Evolutionary conservation across 2,113 vertebrate genomes (phyloP).

Genomic region (Echinops telfairi): DNA sequence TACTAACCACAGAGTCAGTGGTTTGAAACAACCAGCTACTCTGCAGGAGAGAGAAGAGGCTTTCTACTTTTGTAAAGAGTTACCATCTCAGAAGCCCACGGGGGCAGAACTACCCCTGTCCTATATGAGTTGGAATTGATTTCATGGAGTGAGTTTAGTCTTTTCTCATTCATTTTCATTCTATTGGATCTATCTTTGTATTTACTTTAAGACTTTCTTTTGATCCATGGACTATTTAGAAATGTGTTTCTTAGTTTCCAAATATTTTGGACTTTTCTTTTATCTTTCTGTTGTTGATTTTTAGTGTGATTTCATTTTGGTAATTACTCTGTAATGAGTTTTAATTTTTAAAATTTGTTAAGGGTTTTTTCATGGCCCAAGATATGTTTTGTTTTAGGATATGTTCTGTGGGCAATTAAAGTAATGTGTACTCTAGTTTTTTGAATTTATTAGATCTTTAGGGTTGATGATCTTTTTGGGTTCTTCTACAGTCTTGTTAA

Average conservation of each 20-base stretch:
- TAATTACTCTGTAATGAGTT: neutral
- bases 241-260: neutral
- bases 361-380: neutral
- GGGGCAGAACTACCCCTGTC: too few species aligned
- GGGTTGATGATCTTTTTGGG: neutral
- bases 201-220: neutral
- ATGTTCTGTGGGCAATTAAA: neutral
- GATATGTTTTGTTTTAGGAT: neutral
- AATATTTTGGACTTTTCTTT: neutral
- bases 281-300: neutral
- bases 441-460: neutral
- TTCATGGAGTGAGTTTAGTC: too few species aligned
- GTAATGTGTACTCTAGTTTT: neutral
- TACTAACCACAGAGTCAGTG: too few species aligned
- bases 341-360: neutral
- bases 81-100: too few species aligned
- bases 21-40: too few species aligned
- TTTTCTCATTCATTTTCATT: slow-evolving; percentile 34
- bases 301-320: neutral
- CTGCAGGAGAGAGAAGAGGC: too few species aligned
- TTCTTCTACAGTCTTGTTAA: neutral
- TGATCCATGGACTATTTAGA: neutral
- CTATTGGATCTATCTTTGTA: slow-evolving; percentile 5
- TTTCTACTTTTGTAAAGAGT: too few species aligned
- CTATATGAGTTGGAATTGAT: too few species aligned